phyloP scores from a whole-genome alignment of 2,797 vertebrate genomes.

The Muscicapa comitata region DNA sequence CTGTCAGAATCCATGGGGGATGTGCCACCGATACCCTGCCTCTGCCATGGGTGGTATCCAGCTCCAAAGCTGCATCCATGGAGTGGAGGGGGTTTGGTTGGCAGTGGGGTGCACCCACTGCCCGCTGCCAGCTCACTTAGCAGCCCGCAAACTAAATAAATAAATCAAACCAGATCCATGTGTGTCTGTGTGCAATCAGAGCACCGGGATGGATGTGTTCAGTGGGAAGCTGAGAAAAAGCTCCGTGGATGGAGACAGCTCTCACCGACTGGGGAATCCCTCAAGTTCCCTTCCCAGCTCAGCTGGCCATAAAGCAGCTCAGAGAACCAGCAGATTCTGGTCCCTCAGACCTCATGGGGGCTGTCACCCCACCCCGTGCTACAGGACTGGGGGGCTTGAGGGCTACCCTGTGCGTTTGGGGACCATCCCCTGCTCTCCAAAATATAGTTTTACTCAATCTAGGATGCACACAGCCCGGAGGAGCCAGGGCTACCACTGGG shows the following conservation, averaged over 20 bases:
- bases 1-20: background rate
- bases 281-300: background rate
- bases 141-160: background rate
- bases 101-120: background rate
- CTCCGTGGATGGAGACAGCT: background rate
- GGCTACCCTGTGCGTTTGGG: rapidly evolving
- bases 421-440: background rate
- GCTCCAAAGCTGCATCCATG: rapidly evolving
- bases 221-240: background rate
- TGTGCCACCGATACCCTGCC: rapidly evolving
- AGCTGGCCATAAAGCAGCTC: background rate
- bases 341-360: rapidly evolving
- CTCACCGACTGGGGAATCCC: rapidly evolving
- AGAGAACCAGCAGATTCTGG: background rate
- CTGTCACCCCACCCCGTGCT: rapidly evolving
- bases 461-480: background rate
- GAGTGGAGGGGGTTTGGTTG: background rate
- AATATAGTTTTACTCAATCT: background rate
- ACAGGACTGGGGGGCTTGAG: rapidly evolving
- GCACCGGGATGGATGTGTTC: rapidly evolving
- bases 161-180: background rate
- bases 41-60: rapidly evolving
- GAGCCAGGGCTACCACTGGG: rapidly evolving
- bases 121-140: background rate
- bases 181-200: rapidly evolving